Conservation (phyloP, 2,888 invertebrate genomes). For the Pherbina coryleti region DNA sequence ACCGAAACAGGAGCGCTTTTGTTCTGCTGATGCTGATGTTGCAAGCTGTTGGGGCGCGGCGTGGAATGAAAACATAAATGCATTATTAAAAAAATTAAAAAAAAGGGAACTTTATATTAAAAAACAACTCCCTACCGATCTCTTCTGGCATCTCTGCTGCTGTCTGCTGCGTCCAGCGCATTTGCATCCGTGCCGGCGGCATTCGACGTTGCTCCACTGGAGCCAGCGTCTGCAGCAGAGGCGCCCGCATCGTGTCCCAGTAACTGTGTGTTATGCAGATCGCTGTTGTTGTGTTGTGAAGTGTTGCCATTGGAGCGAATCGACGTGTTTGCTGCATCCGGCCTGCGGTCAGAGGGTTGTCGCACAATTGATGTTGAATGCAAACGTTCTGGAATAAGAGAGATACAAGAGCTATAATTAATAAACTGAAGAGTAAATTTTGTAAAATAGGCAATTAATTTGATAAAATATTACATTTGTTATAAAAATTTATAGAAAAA, state of each 20-base stretch:
- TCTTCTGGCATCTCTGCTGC: slow-evolving; percentile 42
- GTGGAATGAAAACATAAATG: neutral
- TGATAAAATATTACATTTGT: no score
- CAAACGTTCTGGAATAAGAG: slow-evolving; percentile 61
- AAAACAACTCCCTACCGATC: slow-evolving; percentile 50
- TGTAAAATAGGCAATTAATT: no score
- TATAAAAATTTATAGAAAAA: no score
- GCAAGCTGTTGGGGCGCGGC: slow-evolving; percentile 50
- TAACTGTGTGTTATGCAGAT: slow-evolving; percentile 32
- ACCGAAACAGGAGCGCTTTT: slow-evolving; percentile 70
- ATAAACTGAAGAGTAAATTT: neutral
- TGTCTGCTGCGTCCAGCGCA: slow-evolving; percentile 55
- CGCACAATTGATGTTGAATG: slow-evolving; percentile 67
- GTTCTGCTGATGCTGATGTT: slow-evolving; percentile 60
- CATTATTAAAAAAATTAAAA: neutral
- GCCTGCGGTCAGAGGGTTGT: slow-evolving; percentile 68
- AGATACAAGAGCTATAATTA: neutral
- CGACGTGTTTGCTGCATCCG: slow-evolving; percentile 65
- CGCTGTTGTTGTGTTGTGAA: slow-evolving; percentile 54
- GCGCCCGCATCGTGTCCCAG: slow-evolving; percentile 49
- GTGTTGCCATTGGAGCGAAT: slow-evolving; percentile 63
- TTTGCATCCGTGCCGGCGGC: slow-evolving; percentile 58
- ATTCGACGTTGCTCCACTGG: slow-evolving; percentile 38
- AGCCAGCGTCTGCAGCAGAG: neutral
- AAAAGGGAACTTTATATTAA: neutral